These are phyloP conservation scores for Drosophila pandora DNA, from an alignment of 1,140 invertebrate genomes.

Conservation along the genomic window DNA sequence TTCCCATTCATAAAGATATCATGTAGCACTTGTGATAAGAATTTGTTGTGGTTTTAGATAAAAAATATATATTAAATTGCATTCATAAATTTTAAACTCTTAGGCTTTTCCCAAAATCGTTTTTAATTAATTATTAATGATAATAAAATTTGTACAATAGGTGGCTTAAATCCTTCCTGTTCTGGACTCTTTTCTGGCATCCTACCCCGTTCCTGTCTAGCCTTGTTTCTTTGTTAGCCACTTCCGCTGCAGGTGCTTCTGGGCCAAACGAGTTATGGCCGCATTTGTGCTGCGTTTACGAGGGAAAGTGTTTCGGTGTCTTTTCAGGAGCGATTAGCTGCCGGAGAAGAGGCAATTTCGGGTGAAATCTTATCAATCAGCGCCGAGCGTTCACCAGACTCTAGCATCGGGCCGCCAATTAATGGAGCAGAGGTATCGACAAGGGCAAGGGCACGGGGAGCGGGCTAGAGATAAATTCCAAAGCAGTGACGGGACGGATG, in stretches of 20 bases:
- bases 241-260: constrained; percentile 5
- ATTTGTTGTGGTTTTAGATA: background rate
- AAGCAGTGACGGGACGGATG: constrained; percentile 52
- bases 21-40: background rate
- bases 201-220: background rate
- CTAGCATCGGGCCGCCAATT: constrained; percentile 33
- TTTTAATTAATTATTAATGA: no score
- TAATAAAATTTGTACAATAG: no score
- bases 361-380: constrained; percentile 72
- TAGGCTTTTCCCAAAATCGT: no score
- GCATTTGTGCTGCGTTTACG: constrained; percentile 28
- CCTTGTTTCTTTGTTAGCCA: background rate
- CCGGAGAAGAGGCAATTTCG: constrained; percentile 29
- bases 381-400: constrained; percentile 5
- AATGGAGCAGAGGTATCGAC: background rate
- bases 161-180: background rate
- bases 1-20: background rate
- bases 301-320: constrained; percentile 64
- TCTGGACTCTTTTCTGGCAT: background rate
- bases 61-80: background rate
- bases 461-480: constrained; percentile 46
- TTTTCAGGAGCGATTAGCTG: constrained; percentile 44
- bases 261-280: constrained; percentile 46
- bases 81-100: no score
- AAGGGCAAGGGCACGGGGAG: constrained; percentile 1